Conservation (phyloP, 2,888 invertebrate species). For the Eristalinus aeneus region DNA sequence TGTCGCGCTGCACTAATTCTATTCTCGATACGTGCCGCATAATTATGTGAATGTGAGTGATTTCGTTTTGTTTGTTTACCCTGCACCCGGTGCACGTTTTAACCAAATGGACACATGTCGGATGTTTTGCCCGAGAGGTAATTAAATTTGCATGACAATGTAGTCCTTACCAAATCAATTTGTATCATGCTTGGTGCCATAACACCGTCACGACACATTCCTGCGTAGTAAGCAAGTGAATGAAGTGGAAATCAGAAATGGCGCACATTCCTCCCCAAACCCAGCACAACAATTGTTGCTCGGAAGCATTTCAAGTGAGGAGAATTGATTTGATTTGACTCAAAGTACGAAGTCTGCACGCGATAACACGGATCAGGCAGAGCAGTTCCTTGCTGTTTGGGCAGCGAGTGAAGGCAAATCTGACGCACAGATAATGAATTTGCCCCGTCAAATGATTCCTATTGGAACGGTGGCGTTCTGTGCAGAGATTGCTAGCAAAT, state of each 20-base stretch:
- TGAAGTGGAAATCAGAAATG: background rate
- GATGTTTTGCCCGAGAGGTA: background rate
- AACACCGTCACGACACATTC: background rate
- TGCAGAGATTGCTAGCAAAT: background rate
- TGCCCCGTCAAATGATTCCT: background rate
- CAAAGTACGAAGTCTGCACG: conserved; percentile 13
- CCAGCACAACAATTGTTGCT: background rate
- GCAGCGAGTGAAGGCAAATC: background rate
- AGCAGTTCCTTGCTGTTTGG: background rate
- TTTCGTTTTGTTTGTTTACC: conserved; percentile 6
- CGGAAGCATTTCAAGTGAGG: background rate
- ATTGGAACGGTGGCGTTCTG: background rate
- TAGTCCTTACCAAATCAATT: conserved; percentile 9
- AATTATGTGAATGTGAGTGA: conserved; percentile 12
- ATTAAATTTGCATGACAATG: conserved; percentile 27
- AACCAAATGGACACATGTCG: conserved; percentile 39
- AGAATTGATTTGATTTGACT: conserved; percentile 13
- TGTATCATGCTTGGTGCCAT: background rate
- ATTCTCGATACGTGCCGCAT: conserved; percentile 49
- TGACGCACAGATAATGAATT: background rate
- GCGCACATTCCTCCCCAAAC: background rate
- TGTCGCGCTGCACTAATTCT: conserved; percentile 39
- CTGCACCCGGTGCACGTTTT: conserved; percentile 39
- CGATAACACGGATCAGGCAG: conserved; percentile 1
- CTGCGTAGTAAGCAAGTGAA: background rate